A percentile compares a stretch with the other conserved stretches of the same genome.
These are phyloP conservation scores for Sinosuthora webbiana DNA, from an alignment of 2,113 vertebrate genomes.

Conservation along the genomic window DNA sequence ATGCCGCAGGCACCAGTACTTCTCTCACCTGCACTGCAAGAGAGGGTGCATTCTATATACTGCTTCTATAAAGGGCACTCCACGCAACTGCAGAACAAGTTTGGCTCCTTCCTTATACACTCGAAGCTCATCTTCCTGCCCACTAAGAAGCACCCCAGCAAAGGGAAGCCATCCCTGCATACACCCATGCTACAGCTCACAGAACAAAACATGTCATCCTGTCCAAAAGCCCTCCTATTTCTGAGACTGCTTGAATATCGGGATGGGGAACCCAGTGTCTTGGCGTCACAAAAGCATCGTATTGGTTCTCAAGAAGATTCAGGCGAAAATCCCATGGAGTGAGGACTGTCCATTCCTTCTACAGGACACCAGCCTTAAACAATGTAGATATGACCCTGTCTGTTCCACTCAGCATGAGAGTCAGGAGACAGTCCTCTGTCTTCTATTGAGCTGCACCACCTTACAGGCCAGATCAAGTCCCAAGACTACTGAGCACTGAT, in stretches of 20 bases:
- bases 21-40: neutral
- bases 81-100: neutral
- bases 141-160: neutral
- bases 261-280: neutral
- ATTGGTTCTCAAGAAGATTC: neutral
- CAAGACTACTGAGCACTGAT: neutral
- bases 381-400: fast-evolving
- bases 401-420: fast-evolving
- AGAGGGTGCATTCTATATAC: neutral
- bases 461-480: neutral
- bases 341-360: neutral
- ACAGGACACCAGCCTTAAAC: neutral
- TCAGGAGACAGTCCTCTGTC: neutral
- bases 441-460: fast-evolving
- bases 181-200: fast-evolving
- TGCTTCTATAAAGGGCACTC: neutral
- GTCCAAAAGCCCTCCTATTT: neutral
- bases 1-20: neutral
- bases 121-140: neutral
- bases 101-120: neutral
- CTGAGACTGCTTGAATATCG: neutral
- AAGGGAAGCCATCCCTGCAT: neutral
- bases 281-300: neutral
- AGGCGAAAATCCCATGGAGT: neutral
- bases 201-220: fast-evolving